Evolutionary conservation across 2,113 vertebrate genomes (phyloP).

Genomic region (Gnathonemus longibarbis): DNA sequence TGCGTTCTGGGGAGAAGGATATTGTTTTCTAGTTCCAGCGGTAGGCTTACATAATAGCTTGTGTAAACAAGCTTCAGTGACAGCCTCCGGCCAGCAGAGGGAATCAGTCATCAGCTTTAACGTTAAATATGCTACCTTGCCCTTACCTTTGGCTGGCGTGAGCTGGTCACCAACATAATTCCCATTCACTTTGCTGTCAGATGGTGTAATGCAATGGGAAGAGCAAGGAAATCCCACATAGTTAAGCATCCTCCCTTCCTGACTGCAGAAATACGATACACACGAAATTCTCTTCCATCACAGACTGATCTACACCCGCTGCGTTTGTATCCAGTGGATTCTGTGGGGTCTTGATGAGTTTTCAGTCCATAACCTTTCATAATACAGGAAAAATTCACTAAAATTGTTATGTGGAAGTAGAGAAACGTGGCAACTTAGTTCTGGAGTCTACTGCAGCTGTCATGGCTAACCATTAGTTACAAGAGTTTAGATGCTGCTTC

Average conservation of each 20-base stretch:
- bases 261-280: neutral
- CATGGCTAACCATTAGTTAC: neutral
- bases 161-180: neutral
- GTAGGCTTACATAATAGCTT: neutral
- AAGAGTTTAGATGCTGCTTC: neutral
- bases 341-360: neutral
- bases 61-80: neutral
- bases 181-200: neutral
- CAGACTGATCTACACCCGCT: neutral
- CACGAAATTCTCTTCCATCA: neutral
- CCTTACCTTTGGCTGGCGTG: neutral
- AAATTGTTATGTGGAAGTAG: neutral
- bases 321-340: neutral
- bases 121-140: neutral
- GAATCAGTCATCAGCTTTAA: neutral
- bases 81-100: slow-evolving; percentile 12
- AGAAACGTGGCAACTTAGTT: neutral
- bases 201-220: neutral
- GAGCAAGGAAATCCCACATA: neutral
- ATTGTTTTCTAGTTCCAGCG: slow-evolving; percentile 13
- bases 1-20: slow-evolving; percentile 1
- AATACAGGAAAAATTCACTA: neutral
- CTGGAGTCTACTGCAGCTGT: neutral
- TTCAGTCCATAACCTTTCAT: neutral
- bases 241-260: neutral